phyloP scores from a whole-genome alignment of 2,113 vertebrate genomes.

The Camelus dromedarius region DNA sequence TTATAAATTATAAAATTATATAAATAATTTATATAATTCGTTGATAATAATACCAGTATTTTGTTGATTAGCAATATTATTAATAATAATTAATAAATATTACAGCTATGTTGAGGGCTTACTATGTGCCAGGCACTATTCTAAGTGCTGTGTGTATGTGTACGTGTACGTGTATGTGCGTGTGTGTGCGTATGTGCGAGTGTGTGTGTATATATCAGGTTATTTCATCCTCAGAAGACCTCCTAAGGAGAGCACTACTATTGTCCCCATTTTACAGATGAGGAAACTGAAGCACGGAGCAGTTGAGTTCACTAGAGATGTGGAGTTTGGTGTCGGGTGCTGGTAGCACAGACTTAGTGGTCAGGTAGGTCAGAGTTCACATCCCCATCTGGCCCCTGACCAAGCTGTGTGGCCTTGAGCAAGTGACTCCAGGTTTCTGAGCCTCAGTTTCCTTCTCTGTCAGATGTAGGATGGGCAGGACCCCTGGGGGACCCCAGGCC shows the following conservation, averaged over 20 bases:
- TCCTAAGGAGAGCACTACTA: neutral
- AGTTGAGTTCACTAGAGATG: neutral
- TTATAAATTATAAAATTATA: no score
- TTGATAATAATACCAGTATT: neutral
- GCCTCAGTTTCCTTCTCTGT: neutral
- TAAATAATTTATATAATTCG: no score
- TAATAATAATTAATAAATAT: neutral
- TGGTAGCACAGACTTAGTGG: no score
- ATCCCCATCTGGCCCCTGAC: neutral
- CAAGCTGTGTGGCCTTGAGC: neutral
- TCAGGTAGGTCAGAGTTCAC: neutral
- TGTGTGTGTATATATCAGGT: neutral
- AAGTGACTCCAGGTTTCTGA: neutral
- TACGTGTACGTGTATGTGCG: no score
- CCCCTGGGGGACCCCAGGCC: neutral
- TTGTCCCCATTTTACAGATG: neutral
- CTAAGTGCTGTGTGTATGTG: neutral
- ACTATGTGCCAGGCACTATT: neutral
- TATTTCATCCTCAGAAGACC: neutral
- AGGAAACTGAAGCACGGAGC: neutral
- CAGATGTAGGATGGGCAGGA: accelerated
- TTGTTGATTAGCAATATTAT: neutral
- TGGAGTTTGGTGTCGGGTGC: neutral
- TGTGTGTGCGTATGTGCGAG: no score
- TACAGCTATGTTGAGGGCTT: neutral